These are phyloP conservation scores for Meloidogyne floridensis DNA, from an alignment of 1,140 invertebrate genomes.

Conservation along the genomic window DNA sequence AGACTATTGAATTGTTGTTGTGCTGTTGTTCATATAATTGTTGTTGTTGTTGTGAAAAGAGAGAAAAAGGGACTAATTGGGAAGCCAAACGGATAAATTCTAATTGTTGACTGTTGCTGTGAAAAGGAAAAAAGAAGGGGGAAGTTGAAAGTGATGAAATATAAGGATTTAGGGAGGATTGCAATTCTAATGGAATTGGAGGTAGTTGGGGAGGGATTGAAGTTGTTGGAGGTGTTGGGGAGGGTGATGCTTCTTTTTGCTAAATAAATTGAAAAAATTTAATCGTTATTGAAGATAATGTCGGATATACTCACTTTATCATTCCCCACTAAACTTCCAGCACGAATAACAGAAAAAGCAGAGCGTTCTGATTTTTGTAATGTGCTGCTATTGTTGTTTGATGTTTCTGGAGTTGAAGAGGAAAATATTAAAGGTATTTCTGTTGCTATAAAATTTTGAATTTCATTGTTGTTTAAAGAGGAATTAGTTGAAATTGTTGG, in stretches of 20 bases:
- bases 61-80: slow-evolving; percentile 23
- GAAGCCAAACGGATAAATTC: slow-evolving; percentile 28
- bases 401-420: background rate
- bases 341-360: slow-evolving; percentile 27
- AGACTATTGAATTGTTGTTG: background rate
- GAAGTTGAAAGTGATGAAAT: background rate
- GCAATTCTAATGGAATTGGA: background rate
- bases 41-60: slow-evolving; percentile 20
- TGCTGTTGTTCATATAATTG: background rate
- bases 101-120: background rate
- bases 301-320: background rate
- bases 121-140: background rate
- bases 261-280: too few species aligned
- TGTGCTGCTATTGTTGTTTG: background rate
- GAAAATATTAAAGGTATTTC: background rate
- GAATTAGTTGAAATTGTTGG: background rate
- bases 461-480: too few species aligned
- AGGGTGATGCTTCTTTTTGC: background rate
- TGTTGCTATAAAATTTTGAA: too few species aligned
- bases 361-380: slow-evolving; percentile 28
- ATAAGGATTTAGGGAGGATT: background rate
- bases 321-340: slow-evolving; percentile 1
- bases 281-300: too few species aligned
- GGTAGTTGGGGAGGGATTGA: background rate
- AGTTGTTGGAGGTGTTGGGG: background rate